phyloP scores from a whole-genome alignment of 2,797 vertebrate species.

The Neopelma chrysocephalum region DNA sequence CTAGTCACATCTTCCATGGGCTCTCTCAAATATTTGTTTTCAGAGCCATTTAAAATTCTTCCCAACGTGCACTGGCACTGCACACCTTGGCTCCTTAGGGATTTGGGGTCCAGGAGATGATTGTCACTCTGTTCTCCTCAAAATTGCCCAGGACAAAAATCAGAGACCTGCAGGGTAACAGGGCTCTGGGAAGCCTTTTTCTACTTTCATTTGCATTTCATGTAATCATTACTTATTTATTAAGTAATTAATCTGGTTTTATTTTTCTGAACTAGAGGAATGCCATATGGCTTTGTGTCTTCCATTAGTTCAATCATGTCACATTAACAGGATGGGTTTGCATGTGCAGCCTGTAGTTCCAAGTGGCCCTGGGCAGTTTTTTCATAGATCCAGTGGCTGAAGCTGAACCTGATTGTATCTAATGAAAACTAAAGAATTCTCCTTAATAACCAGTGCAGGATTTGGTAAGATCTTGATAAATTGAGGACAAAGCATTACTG shows the following conservation, averaged over 20 bases:
- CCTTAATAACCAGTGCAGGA: neutral
- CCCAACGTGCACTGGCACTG: accelerated
- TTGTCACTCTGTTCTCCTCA: neutral
- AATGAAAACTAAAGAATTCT: neutral
- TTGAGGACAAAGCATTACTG: neutral
- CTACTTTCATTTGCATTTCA: neutral
- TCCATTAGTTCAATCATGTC: slow-evolving; percentile 28
- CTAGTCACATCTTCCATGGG: accelerated
- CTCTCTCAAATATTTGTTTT: neutral
- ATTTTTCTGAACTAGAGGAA: slow-evolving; percentile 15
- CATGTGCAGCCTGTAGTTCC: neutral
- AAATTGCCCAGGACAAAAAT: neutral
- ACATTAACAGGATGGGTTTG: slow-evolving; percentile 1
- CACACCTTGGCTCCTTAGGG: neutral
- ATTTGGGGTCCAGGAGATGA: neutral
- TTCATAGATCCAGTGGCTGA: neutral
- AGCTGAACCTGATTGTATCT: neutral
- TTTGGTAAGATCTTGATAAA: neutral
- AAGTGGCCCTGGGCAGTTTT: neutral
- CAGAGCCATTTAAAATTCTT: neutral
- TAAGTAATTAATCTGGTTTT: slow-evolving; percentile 1
- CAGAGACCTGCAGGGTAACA: neutral
- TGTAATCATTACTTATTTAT: neutral
- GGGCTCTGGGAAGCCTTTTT: neutral
- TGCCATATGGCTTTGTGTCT: neutral